Evolutionary conservation across 2,113 vertebrate genomes (phyloP), one percentile per base, ranked within the genome.

Genomic region (Gila orcuttii): DNA sequence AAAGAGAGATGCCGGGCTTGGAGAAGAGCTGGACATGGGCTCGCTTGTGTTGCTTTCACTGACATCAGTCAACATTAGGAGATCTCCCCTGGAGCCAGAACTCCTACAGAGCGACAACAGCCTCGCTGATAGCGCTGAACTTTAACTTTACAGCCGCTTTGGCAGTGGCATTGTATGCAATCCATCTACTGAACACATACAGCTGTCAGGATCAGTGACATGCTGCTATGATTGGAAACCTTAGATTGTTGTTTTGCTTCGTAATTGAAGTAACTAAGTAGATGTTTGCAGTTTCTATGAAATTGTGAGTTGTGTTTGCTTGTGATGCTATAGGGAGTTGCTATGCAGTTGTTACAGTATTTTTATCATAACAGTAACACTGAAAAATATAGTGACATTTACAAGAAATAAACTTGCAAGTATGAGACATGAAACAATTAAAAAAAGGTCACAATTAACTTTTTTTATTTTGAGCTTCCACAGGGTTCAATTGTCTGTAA

Each of bases 61-160:
- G 33, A 88, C 85, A 88, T 88, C 75, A 86, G 81, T 86, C 82
- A 84, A 60, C 75, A 80, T 84, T 74, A 75, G 25, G 47, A 64
- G 57, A 84, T 76, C 23, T 60, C 75, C 28, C 50, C n/a, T 62
- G 59, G 82, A 80, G 76, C 86, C 82, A 79, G 75, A 52, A 79
- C 85, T 86, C 84, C 74, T 79, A 79, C 66, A 73, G 21, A 42
- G 64, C 45, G 80, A 88, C 82, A 86, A 79, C 73, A 62, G 15
- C 75, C 74, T 47, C 45, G 47, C 75, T 80, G 75, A 83, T 88
- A 76, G 59, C 36, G 42, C 55, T 75, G 59, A 84, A 76, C 28
- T 80, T 57, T 79, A 84, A 76, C 28, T 76, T 57, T 79, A 68
- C 45, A 68, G 66, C 6, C 69, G 33, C 33, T 85, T 57, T 76